These are phyloP conservation scores for Nothoprocta pentlandii DNA, from an alignment of 2,113 vertebrate species.

Conservation along the genomic window DNA sequence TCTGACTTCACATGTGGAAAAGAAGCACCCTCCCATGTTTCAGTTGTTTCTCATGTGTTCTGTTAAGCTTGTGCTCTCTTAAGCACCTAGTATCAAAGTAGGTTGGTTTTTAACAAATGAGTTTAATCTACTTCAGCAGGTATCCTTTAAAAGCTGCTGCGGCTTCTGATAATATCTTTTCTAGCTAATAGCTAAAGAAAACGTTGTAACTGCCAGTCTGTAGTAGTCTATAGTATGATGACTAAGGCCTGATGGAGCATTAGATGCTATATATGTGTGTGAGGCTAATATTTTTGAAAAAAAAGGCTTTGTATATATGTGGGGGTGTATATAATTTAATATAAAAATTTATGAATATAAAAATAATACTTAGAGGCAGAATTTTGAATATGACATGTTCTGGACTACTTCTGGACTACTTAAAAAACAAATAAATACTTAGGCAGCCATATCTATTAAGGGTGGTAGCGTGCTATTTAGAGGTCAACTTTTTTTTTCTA, in stretches of 20 bases:
- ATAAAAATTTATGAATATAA: too few relatives aligned
- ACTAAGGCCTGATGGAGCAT: background rate
- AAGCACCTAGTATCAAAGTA: background rate
- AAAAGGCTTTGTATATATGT: background rate
- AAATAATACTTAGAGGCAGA: background rate
- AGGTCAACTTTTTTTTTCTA: background rate
- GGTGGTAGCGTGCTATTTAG: background rate
- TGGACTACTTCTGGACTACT: background rate
- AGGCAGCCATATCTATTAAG: background rate
- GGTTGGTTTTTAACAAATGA: background rate
- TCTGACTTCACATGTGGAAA: background rate
- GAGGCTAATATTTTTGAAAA: background rate
- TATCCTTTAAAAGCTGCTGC: background rate
- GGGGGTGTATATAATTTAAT: background rate
- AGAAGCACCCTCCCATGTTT: background rate
- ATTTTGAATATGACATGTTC: background rate
- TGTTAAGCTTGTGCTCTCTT: background rate
- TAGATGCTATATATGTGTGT: background rate
- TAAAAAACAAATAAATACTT: background rate
- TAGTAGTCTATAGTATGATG: fast-evolving
- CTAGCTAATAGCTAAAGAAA: background rate
- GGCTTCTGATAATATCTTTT: background rate
- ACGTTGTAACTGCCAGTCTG: background rate
- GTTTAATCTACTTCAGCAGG: background rate
- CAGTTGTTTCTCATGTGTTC: background rate